Evolutionary conservation across 2,888 invertebrate species (phyloP), one percentile per base, ranked within the genome.

Genomic region (Ceraclea dissimilis): DNA sequence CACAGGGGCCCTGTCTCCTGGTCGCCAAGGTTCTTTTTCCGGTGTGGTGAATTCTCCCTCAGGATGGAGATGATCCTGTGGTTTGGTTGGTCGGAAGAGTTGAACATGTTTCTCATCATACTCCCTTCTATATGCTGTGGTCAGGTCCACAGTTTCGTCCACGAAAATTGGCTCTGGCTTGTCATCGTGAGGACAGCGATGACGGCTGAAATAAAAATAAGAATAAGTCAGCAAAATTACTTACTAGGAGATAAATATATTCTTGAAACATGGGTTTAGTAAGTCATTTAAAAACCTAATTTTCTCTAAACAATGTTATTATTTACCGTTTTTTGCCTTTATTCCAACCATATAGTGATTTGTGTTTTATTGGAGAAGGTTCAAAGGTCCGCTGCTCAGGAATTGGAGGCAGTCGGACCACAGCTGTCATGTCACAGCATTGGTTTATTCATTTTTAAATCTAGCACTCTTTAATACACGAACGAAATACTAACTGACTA

Each of bases 101-200:
- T 79, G 82, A 60, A 81, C 79, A 64, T 79, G 81, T 65, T 84
- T 84, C 68, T 81, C 81, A 66, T 83, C 81, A 71, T 79, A 85
- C 67, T 85, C 84, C 65, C 80, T 77, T 64, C 76, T 76, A 70
- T 85, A 85, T 49, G 84, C 83, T 64, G 82, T 80, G 68, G 74
- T 76, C 69, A 75, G 76, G 72, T 72, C 75, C 73, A 76, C 77
- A 74, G 76, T 77, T 31, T 60, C 59, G 2, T 51, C 54, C 34
- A 48, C 63, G 72, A 78, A 78, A 74, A 76, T 76, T 74, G 78
- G 77, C 74, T 78, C 76, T 70, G 75, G 78, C 73, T 78, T 76
- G 70, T 82, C 81, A 67, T 81, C 82, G 74, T 90, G 90, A 64
- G 88, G 83, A 73, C 92, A 92, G 67, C 87, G 84, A 75, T 92